Base-by-base conservation (phyloP, 2,888 invertebrate genomes). In the Drosophila neotestacea region DNA sequence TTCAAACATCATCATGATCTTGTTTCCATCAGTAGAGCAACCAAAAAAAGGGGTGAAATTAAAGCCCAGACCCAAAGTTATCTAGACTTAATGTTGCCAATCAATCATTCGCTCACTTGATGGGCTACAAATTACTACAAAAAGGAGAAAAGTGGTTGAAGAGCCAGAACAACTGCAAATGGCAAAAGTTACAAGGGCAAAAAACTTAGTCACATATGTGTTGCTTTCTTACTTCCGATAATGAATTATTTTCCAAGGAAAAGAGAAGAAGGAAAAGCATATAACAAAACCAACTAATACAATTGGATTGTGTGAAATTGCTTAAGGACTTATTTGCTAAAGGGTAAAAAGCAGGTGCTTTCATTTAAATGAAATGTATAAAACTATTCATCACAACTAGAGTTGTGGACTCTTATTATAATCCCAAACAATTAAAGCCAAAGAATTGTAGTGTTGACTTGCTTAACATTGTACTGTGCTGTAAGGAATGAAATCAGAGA, bases 31-130 rank as follows among this genome's bases (percentile, higher is more conserved):
- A 50, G 50, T 22, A 7, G 30, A 32, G 30, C 5, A 30, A 6
- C 42, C 55, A 7, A 7, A n/a, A 36, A 42, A 58, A 70, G 46
- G 56, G 79, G 62, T 65, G 48, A 59, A 70, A 52, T 63, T 51
- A 52, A 55, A 52, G 70, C 41, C 47, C 50, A 42, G 54, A 48
- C 56, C 60, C 56, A 60, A 66, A 79, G 71, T 67, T 70, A 63
- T 47, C 27, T 61, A 22, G 42, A 56, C 70, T 61, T 79, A 75
- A 79, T 77, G 79, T 70, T 61, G 66, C 71, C 77, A 70, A 77
- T 77, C 77, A 79, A 77, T 77, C 77, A 77, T 79, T 77, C 58
- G 73, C 72, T 54, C 64, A 61, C 72, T 76, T 76, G 72, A 77
- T 68, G 68, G 72, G 52, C 70, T 55, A 77, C 77, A 77, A 77